phyloP scores from a whole-genome alignment of 2,888 invertebrate species.

The Drosophila kuntzei region DNA sequence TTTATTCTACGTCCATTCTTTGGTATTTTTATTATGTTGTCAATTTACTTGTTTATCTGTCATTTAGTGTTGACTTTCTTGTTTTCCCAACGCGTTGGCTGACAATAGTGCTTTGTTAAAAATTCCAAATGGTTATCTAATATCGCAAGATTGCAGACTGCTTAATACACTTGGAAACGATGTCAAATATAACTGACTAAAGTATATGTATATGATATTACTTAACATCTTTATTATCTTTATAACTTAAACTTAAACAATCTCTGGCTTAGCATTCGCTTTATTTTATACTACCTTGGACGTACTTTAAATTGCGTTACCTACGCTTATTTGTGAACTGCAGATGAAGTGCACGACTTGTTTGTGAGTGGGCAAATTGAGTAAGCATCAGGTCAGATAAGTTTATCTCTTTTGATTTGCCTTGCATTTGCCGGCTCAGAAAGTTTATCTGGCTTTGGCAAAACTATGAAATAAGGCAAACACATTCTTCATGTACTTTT shows the following conservation, averaged over 20 bases:
- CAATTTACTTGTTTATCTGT: constrained; percentile 35
- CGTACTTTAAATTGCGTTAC: constrained; percentile 1
- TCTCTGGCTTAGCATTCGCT: not conserved
- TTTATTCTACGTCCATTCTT: constrained; percentile 5
- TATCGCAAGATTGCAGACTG: not conserved
- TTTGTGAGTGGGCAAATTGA: constrained; percentile 16
- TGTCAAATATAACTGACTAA: not conserved
- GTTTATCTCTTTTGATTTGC: constrained; percentile 5
- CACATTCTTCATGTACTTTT: constrained; percentile 13
- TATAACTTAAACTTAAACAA: not conserved
- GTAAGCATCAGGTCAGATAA: constrained; percentile 18
- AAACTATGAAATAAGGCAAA: constrained; percentile 15
- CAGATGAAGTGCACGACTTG: not conserved
- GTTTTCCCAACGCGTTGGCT: not conserved
- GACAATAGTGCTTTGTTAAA: constrained; percentile 9
- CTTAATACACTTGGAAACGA: not conserved
- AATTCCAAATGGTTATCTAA: constrained; percentile 3
- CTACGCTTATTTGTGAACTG: not conserved
- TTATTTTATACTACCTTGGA: not conserved
- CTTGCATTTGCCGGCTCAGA: constrained; percentile 19
- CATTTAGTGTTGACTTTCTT: constrained; percentile 20
- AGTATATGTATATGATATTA: not conserved
- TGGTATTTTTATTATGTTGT: constrained; percentile 21
- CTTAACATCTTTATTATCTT: not conserved
- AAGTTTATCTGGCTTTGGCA: constrained; percentile 21